phyloP scores from a whole-genome alignment of 1,140 invertebrate genomes.

The Triops longicaudatus region DNA sequence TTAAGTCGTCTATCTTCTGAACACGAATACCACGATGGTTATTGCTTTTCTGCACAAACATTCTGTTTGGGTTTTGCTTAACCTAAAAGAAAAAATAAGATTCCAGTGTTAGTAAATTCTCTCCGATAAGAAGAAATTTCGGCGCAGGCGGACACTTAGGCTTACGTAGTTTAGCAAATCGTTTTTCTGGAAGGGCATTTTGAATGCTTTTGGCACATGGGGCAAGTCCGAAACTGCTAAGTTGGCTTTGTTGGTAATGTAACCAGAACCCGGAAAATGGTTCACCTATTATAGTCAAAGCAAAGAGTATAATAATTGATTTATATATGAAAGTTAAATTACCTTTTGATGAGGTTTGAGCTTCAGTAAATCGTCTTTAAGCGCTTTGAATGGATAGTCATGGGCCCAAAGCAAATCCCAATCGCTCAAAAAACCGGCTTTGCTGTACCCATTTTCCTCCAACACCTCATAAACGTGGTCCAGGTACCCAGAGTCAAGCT shows the following conservation, averaged over 20 bases:
- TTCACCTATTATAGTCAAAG: slow-evolving; percentile 53
- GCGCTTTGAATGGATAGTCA: slow-evolving; percentile 73
- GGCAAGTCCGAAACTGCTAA: slow-evolving; percentile 66
- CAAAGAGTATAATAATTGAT: no score
- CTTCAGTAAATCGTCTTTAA: slow-evolving; percentile 50
- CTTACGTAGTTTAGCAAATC: slow-evolving; percentile 60
- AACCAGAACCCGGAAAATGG: slow-evolving; percentile 90
- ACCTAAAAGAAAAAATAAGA: slow-evolving; percentile 40
- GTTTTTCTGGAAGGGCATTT: slow-evolving; percentile 66
- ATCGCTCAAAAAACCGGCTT: slow-evolving; percentile 47
- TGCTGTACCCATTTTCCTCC: slow-evolving; percentile 58
- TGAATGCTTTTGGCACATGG: slow-evolving; percentile 78
- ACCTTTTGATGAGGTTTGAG: slow-evolving; percentile 62
- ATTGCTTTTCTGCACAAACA: slow-evolving; percentile 89
- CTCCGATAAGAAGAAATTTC: no score
- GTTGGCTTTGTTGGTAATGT: slow-evolving; percentile 88
- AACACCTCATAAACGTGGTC: slow-evolving; percentile 69
- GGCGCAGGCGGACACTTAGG: not conserved
- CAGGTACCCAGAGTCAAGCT: slow-evolving; percentile 56
- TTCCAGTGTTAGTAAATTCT: no score
- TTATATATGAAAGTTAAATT: slow-evolving; percentile 19
- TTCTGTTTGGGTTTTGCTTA: slow-evolving; percentile 53
- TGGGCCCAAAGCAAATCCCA: slow-evolving; percentile 90
- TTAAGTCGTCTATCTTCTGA: slow-evolving; percentile 56
- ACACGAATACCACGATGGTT: slow-evolving; percentile 82